Conservation (phyloP, 53 echinoderm and acorn worm species). For the Apostichopus leukothele region DNA sequence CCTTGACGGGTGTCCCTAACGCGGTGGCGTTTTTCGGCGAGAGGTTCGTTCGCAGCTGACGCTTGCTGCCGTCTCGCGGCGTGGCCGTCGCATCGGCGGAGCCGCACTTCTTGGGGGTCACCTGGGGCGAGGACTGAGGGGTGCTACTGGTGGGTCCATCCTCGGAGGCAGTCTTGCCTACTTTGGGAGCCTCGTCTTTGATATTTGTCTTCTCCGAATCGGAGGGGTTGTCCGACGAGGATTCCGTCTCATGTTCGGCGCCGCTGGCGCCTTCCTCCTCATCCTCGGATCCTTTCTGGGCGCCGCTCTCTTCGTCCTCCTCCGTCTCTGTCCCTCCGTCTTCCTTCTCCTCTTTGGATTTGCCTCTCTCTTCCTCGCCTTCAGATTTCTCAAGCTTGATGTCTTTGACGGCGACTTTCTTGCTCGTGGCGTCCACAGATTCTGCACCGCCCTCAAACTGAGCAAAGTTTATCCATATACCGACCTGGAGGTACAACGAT, state of each 20-base stretch:
- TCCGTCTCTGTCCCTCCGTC: conserved; percentile 24
- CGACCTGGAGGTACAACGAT: conserved; percentile 39
- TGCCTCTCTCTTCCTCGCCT: neutral
- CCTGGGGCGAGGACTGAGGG: conserved; percentile 40
- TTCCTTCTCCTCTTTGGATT: conserved; percentile 49
- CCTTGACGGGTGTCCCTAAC: conserved; percentile 22
- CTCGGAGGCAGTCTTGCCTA: conserved; percentile 26
- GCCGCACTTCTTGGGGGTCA: conserved; percentile 33
- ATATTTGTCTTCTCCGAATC: conserved; percentile 15
- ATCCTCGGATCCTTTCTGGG: conserved; percentile 30
- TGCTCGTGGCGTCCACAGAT: conserved; percentile 34
- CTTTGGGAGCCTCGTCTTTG: conserved; percentile 37
- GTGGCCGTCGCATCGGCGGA: neutral
- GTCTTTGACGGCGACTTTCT: conserved; percentile 12
- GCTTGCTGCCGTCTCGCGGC: conserved; percentile 26
- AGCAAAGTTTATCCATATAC: conserved; percentile 88
- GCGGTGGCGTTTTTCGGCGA: conserved; percentile 27
- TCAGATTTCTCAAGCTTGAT: neutral
- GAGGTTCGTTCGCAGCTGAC: conserved; percentile 17
- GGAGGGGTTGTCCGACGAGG: conserved; percentile 9
- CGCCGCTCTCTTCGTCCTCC: conserved; percentile 38
- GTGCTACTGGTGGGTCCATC: conserved; percentile 41
- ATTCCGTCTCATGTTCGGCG: conserved; percentile 4
- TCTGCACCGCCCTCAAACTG: conserved; percentile 57
- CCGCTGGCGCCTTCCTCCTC: conserved; percentile 24